Base-by-base conservation (phyloP, 1,140 invertebrate species). In the Acromyrmex charruanus region DNA sequence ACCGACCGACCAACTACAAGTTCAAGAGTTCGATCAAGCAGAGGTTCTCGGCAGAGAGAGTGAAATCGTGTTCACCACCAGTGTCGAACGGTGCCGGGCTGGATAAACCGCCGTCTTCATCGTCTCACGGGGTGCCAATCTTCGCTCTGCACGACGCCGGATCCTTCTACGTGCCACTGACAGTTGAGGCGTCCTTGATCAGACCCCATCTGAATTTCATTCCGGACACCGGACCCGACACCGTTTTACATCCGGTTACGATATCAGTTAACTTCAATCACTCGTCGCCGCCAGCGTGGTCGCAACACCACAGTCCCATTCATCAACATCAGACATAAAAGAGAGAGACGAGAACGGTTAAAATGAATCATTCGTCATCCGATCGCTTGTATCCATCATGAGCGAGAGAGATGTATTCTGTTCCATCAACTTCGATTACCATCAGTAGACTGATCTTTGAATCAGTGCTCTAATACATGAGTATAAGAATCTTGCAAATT, bases 21-120 rank as follows among this genome's bases (percentile, higher is more conserved):
- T 99, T 99, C 95, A 99, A 99, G 95, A 99, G 98, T 90, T 98
- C 98, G 88, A 99, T 99, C 85, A 98, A 99, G 89, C 97, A 98
- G 92, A 96, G 98, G 66, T 99, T 99, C 92, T 94, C 94, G 0
- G 94, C 94, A 3, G 94, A 95, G 61, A 94, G 95, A 86, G 93
- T 95, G 77, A 95, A 95, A 79, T 95, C 95, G 51, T 94, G 92
- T 74, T 88, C 93, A 0, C 90, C 94, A 28, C 89, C 93, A 0
- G 87, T 90, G 9, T 61, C 69, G 10, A 79, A 80, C 63, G 69
- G 63, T 49, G 59, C 71, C 44, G 82, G 55, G 7, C 85, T 89
- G 79, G 94, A 94, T 87, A 95, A 90, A 87, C 94, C 85, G 0
- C 59, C 82, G 0, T 85, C 87, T 0, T 87, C 89, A 18, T 74